Evolutionary conservation across 2,888 invertebrate genomes (phyloP), one percentile per base, ranked within the genome.

Genomic region (Pyralis farinalis): DNA sequence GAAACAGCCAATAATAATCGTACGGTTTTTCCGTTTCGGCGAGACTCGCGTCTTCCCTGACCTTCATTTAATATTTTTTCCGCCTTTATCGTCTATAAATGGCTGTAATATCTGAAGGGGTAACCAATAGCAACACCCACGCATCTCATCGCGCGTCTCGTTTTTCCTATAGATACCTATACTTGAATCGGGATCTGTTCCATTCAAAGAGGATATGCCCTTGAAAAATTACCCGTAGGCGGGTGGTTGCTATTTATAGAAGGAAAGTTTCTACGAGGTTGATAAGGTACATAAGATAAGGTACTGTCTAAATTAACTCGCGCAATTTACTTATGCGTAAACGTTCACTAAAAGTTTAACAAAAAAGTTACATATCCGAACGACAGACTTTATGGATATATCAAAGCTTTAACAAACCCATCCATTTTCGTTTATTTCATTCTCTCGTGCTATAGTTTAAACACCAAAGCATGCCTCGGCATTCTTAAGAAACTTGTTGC

Each of bases 81-180:
- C 11, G 16, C 30, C 21, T 7, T 37, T 21, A 21, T 30, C 11
- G 12, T 4, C 8, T 8, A 8, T 9, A 30, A 37, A 29, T 10
- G 10, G 20, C n/a, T 0, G 6, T 9, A 30, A 30, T 30, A 10
- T 31, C 16, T 51, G 53, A 49, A 53, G 58, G n/a, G 25, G 67
- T 70, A 62, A 58, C 64, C 67, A 53, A 56, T 59, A 47, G 63
- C 61, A 59, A 70, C 72, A 55, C 82, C 82, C 63, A 78, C 79
- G 67, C 66, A 44, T 37, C 22, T 34, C 27, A 33, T 30, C 22
- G 29, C 42, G 34, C 39, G 56, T 54, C 51, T 53, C 55, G 46
- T 37, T 48, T 51, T 48, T 49, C 55, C 44, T 52, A 52, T 43
- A 46, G 43, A 37, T 34, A 47, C 48, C 40, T 43, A 48, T 43